Evolutionary conservation across 2,797 vertebrate genomes (phyloP), one percentile per base, ranked within the genome.

Genomic region (Myripristis murdjan): DNA sequence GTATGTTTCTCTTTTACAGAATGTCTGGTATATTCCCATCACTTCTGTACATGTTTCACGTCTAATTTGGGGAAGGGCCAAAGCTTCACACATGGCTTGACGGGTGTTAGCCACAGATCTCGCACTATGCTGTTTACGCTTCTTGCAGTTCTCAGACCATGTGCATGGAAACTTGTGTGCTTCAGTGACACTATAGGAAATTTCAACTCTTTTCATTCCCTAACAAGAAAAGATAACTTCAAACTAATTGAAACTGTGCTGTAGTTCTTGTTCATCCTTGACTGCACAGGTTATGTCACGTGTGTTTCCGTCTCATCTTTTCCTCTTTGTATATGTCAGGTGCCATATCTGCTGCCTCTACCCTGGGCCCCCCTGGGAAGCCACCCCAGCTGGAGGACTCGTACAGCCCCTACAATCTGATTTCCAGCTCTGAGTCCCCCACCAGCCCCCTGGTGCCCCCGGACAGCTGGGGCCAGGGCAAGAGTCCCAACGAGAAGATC

Each of bases 381-480:
- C 95, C 96, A 83, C 93, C 95, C 82, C 91, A 92, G 63, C 90
- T 99, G 75, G 98, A 99, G 28, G 97, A 99, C 91, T 96, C 98
- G n/a, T 99, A 98, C 7, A 92, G 95, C 91, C 96, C 97, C 82
- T 99, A 98, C 90, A 96, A 96, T 92, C 93, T 99, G 84, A 96
- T 99, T 87, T 95, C 95, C 82, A 96, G 86, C 92, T 97, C 94
- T 4, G 97, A 99, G 83, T 97, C 98, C 47, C 95, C 97, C 64
- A 95, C 95, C 94, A 98, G 96, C 85, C 95, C 97, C 41, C 92
- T 98, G 0, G 96, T 96, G 88, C 93, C 97, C 80, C 95, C 95
- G 67, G 98, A 99, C 89, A 98, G 96, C 94, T 99, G 98, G 98
- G 95, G 96, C 82, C 97, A 96, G 91, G 96, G 96, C 93, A 99